Conservation (phyloP, 2,113 vertebrate species). For the Gallinago media region DNA sequence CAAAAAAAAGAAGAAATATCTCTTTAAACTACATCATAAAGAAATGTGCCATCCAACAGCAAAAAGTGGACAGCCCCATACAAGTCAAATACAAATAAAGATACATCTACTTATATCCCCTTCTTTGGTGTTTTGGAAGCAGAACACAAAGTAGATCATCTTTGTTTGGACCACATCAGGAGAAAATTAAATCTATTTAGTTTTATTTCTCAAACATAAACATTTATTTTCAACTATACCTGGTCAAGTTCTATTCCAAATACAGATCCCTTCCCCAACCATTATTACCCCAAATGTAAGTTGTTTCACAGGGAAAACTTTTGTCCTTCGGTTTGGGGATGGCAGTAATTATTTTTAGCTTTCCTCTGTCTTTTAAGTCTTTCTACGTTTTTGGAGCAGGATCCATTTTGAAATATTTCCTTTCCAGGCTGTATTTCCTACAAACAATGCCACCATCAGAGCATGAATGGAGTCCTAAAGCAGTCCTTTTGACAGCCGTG, state of each 20-base stretch:
- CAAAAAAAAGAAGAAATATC: neutral
- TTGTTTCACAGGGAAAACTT: neutral
- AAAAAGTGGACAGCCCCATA: neutral
- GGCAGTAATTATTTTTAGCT: neutral
- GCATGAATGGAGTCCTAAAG: neutral
- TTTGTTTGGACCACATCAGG: neutral
- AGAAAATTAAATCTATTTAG: neutral
- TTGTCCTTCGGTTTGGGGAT: neutral
- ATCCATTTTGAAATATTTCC: neutral
- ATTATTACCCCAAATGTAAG: neutral
- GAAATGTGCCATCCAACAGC: fast-evolving
- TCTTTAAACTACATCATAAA: neutral
- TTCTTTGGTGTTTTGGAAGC: neutral
- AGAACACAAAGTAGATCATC: neutral
- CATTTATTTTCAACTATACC: neutral
- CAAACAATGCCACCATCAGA: neutral
- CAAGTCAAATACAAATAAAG: neutral
- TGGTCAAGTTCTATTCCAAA: neutral
- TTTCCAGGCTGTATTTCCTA: neutral
- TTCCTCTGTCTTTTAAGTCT: neutral
- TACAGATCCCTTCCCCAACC: neutral
- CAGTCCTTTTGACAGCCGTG: neutral
- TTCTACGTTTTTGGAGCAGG: neutral
- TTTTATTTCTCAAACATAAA: neutral
- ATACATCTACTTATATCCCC: fast-evolving